These are phyloP conservation scores for Himalopsyche japonica DNA, from an alignment of 2,888 invertebrate species.

Conservation along the genomic window DNA sequence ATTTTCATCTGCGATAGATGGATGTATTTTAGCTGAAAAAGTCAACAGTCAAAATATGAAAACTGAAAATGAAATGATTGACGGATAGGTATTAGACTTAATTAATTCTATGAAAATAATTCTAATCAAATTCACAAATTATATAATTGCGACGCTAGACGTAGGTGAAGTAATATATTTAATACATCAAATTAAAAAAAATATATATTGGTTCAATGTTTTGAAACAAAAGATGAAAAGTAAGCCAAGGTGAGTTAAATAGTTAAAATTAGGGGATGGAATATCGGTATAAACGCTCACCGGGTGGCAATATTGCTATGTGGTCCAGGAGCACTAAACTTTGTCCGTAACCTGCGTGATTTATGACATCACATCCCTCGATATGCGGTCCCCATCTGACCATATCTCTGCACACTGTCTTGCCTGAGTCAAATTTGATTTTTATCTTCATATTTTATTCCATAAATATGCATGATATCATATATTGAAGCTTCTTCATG, in stretches of 20 bases:
- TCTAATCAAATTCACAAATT: too few species aligned
- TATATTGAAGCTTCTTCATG: too few species aligned
- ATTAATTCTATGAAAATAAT: too few species aligned
- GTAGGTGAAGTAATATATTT: too few species aligned
- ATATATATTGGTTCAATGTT: too few species aligned
- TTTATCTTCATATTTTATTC: background rate
- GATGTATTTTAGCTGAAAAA: too few species aligned
- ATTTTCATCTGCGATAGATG: too few species aligned
- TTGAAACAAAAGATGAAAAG: background rate
- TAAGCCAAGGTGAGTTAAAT: background rate
- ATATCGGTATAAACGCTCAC: background rate
- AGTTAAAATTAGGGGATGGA: background rate
- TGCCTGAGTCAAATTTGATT: background rate
- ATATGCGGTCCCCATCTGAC: background rate
- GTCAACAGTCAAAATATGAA: too few species aligned
- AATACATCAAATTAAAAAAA: too few species aligned
- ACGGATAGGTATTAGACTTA: too few species aligned
- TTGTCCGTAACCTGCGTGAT: background rate
- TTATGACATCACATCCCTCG: background rate
- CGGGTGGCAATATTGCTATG: background rate
- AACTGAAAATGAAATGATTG: too few species aligned
- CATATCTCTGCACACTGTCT: background rate
- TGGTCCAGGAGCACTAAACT: background rate
- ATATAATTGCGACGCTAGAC: too few species aligned
- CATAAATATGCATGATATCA: background rate